phyloP scores from a whole-genome alignment of 1,140 invertebrate species.

The Camponotus floridanus region DNA sequence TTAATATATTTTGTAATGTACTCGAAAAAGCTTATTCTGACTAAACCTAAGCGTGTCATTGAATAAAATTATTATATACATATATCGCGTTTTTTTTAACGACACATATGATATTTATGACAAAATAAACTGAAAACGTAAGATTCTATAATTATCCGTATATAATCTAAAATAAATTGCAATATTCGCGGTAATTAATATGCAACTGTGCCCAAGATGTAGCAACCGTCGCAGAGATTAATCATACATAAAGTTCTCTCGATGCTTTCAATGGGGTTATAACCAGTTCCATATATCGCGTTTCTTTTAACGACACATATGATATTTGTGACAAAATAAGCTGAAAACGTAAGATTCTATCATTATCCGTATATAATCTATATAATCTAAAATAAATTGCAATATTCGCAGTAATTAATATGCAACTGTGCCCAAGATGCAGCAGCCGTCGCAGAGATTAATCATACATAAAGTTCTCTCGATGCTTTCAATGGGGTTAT shows the following conservation, averaged over 20 bases:
- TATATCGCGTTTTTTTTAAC: background rate
- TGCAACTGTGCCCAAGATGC: conserved; percentile 45
- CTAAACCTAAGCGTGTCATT: conserved; percentile 1
- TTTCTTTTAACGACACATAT: background rate
- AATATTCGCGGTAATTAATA: conserved; percentile 59
- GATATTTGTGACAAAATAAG: background rate
- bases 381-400: conserved; percentile 21
- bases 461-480: conserved; percentile 54
- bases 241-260: conserved; percentile 54
- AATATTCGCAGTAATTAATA: conserved; percentile 59
- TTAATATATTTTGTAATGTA: background rate
- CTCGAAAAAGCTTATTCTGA: background rate
- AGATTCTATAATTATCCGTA: background rate
- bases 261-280: conserved; percentile 50
- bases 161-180: conserved; percentile 15
- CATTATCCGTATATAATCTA: background rate
- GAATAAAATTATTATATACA: background rate
- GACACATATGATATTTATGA: background rate
- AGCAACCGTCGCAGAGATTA: conserved; percentile 32
- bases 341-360: background rate
- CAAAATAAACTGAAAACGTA: background rate
- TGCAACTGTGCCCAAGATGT: conserved; percentile 43
- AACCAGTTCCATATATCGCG: no score
- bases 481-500: conserved; percentile 47
- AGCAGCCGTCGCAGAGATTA: conserved; percentile 34